Base-by-base conservation (phyloP, 2,888 invertebrate genomes). In the Macroteleia sp. region DNA sequence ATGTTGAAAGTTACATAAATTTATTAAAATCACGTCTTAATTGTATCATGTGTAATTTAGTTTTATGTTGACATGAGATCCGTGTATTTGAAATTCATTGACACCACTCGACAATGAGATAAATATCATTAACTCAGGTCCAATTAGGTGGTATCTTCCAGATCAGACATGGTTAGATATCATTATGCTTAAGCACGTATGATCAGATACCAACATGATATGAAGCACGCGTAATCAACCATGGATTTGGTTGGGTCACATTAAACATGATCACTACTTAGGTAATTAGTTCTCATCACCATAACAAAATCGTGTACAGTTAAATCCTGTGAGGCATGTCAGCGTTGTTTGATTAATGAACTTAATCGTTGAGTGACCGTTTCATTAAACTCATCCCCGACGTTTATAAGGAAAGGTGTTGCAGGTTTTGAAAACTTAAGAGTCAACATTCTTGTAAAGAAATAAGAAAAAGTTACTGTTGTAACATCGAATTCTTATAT, bases 81-180 rank as follows among this genome's bases (percentile, higher is more conserved):
- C 34, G 2, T 30, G 17, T 46, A 54, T 57, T 41, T 32, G 30
- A 32, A 48, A 69, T 14, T n/a, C 22, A 19, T 3, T 41, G 48
- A 48, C 32, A 56, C 34, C 28, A 48, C 39, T 41, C 4, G 28
- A 32, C 5, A 69, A 25, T 19, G 5, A 30, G 48, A 57, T 69
- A 57, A 41, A 69, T 30, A 69, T 69, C 67, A 20, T 69, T 57
- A 46, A 28, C 36, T 16, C 19, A 9, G 30, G 30, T 56, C 56
- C 54, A 57, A 46, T 67, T 56, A 67, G 56, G 46, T 46, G 28
- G 30, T 67, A 67, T 56, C 67, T 32, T 36, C 46, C 34, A 19
- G 46, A 57, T 67, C 46, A 5, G 19, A 56, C 46, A 39, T 36
- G 16, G 39, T 56, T 44, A 48, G 48, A 48, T 54, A 66, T 54